These are phyloP conservation scores for Dynastes hyllus DNA, from an alignment of 2,888 invertebrate species.

Conservation along the genomic window DNA sequence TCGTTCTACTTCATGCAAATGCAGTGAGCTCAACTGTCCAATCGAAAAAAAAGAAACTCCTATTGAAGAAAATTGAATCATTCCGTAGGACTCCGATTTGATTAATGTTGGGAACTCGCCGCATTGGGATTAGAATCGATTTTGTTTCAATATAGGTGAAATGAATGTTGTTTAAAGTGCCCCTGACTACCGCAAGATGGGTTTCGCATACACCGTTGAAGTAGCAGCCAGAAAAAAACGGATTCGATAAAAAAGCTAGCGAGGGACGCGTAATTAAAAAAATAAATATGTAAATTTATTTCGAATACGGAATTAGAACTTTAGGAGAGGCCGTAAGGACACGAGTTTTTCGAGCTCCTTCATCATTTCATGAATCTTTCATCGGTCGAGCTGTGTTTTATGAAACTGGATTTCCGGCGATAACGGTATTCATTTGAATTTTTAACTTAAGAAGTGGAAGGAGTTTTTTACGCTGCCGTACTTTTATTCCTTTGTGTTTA, in stretches of 20 bases:
- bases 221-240: neutral
- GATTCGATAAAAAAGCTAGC: neutral
- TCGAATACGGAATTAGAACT: slow-evolving; percentile 2
- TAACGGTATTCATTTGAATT: slow-evolving; percentile 15
- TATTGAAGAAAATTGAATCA: neutral
- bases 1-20: neutral
- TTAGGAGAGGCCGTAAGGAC: neutral
- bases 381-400: neutral
- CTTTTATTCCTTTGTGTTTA: no score
- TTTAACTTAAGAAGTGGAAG: neutral
- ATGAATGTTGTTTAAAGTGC: neutral
- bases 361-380: slow-evolving; percentile 7
- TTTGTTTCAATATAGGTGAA: neutral
- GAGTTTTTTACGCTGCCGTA: no score
- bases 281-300: slow-evolving; percentile 12
- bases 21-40: neutral
- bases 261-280: neutral
- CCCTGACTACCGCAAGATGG: no score
- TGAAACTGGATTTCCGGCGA: neutral
- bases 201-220: neutral
- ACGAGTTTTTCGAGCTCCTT: neutral
- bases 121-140: slow-evolving; percentile 3
- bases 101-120: neutral
- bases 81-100: neutral
- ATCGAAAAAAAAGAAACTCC: neutral